A percentile compares a stretch with the other conserved stretches of the same genome.
Evolutionary conservation across 2,113 vertebrate species (phyloP).

Genomic region (Scartelaos histophorus): DNA sequence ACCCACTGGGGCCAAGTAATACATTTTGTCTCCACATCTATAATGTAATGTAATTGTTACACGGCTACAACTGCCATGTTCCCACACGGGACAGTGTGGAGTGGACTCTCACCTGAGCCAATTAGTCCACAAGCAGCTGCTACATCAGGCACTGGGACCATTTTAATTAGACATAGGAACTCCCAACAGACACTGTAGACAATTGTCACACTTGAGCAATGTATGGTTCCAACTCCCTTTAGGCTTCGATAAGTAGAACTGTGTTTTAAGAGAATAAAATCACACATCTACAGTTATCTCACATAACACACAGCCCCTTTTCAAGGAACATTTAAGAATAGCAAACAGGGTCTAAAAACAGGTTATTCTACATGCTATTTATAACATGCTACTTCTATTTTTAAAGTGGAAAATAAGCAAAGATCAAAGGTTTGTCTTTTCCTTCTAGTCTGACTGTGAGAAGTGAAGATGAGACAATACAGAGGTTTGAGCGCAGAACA

Average conservation of each 20-base stretch:
- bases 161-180: slow-evolving; percentile 57
- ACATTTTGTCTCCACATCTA: slow-evolving; percentile 37
- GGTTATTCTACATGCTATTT: slow-evolving; percentile 14
- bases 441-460: slow-evolving; percentile 69
- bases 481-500: slow-evolving; percentile 59
- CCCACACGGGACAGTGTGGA: slow-evolving; percentile 39
- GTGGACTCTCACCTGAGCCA: slow-evolving; percentile 55
- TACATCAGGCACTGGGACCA: slow-evolving; percentile 43
- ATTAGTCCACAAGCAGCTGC: slow-evolving; percentile 66
- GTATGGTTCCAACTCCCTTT: slow-evolving; percentile 24
- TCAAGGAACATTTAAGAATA: too few species aligned
- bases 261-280: background rate
- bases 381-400: background rate
- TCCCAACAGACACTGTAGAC: slow-evolving; percentile 23
- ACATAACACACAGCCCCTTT: too few species aligned
- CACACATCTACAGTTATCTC: background rate
- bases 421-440: background rate
- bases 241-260: slow-evolving; percentile 9
- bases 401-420: background rate
- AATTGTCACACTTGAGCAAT: slow-evolving; percentile 43
- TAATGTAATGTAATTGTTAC: slow-evolving; percentile 50
- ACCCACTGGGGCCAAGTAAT: slow-evolving; percentile 36
- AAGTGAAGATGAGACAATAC: slow-evolving; percentile 69
- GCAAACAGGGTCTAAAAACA: background rate
- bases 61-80: slow-evolving; percentile 19